Evolutionary conservation across 2,113 vertebrate species (phyloP).

Genomic region (Chlorodrepanis virens): DNA sequence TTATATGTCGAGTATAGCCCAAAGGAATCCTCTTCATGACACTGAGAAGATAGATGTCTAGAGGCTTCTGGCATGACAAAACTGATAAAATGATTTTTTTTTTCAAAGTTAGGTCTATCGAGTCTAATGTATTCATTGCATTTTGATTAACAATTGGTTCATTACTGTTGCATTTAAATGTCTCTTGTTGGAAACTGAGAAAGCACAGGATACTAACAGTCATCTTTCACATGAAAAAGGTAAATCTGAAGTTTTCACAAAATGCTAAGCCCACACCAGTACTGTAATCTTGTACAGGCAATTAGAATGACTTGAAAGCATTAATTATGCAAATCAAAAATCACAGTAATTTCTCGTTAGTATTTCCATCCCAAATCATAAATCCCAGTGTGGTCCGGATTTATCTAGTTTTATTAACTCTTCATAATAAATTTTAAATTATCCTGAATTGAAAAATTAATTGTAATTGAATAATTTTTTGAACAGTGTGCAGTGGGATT

Average conservation of each 20-base stretch:
- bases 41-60: not conserved
- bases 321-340: not conserved
- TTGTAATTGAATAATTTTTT: slow-evolving; percentile 60
- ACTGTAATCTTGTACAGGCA: not conserved
- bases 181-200: not conserved
- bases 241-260: not conserved
- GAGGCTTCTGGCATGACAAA: not conserved
- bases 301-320: not conserved
- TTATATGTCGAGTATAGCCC: not conserved
- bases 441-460: slow-evolving; percentile 52
- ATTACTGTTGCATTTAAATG: not conserved
- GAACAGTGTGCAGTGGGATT: slow-evolving; percentile 38
- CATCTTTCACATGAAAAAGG: not conserved
- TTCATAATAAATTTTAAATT: slow-evolving; percentile 53
- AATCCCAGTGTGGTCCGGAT: not conserved
- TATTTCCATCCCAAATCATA: not conserved
- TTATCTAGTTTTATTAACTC: slow-evolving; percentile 1
- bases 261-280: not conserved
- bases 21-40: not conserved
- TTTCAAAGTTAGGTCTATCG: not conserved
- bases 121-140: not conserved
- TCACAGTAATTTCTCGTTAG: not conserved
- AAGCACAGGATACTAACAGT: not conserved
- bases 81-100: not conserved
- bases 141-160: not conserved